phyloP scores from a whole-genome alignment of 2,888 invertebrate genomes.

The Lissonota sp. region DNA sequence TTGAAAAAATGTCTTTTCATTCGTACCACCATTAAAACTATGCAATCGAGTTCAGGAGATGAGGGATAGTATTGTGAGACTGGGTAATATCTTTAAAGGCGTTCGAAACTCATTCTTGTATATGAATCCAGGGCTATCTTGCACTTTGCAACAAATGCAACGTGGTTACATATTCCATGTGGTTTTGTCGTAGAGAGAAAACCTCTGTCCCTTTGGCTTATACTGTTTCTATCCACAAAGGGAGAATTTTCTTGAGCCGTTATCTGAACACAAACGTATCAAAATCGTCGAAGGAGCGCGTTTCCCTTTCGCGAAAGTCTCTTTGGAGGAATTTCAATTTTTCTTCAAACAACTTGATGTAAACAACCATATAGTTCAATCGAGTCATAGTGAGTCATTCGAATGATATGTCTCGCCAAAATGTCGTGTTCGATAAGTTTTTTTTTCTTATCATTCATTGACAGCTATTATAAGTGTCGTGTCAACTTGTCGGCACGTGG shows the following conservation, averaged over 20 bases:
- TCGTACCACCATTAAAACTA: constrained; percentile 39
- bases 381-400: too few relatives aligned
- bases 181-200: constrained; percentile 46
- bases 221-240: neutral
- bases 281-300: neutral
- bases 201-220: neutral
- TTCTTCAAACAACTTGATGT: too few relatives aligned
- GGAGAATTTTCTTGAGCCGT: constrained; percentile 10
- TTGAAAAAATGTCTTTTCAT: neutral
- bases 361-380: too few relatives aligned
- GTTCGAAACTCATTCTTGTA: constrained; percentile 60
- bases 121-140: neutral
- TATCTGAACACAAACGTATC: neutral
- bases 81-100: constrained; percentile 72
- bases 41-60: constrained; percentile 62
- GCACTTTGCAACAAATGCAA: constrained; percentile 27
- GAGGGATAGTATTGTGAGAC: constrained; percentile 76
- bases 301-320: too few relatives aligned
- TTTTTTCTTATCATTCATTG: neutral
- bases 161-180: constrained; percentile 57
- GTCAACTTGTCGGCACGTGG: neutral
- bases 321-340: too few relatives aligned
- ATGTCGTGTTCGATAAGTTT: neutral
- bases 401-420: too few relatives aligned
- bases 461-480: neutral